Evolutionary conservation across 1,140 invertebrate genomes (phyloP), one percentile per base, ranked within the genome.

Genomic region (Caenorhabditis brenneri): DNA sequence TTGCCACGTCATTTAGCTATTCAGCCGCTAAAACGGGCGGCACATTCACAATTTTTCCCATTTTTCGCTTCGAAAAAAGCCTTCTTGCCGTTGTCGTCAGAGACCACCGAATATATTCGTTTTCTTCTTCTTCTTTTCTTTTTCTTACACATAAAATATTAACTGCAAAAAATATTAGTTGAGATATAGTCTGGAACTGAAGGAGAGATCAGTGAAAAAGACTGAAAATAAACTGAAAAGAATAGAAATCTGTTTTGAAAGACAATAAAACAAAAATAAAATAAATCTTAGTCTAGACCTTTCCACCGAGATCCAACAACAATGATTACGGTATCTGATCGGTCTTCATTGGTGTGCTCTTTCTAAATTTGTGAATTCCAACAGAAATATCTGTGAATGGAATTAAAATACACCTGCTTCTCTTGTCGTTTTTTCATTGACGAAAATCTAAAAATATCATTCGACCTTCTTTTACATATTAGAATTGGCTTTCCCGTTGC

Each of bases 41-140:
- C 22, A 42, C 65, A 74, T 74, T 74, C 65, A 39, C 65, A 74
- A 74, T 74, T 74, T 74, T 19, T 9, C 46, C 65, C 46, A 33
- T 4, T 46, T 74, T 46, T 74, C n/a, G n/a, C 55, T 65, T 65
- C 58, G 15, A 65, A 65, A 65, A 65, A 65, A 36, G 58, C 12
- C 31, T 36, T 65, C 31, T 65, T 65, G 10, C 15, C 15, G 31
- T 65, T n/a, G n/a, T n/a, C 29, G 58, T 65, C 55, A 58, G 24
- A 22, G 65, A 74, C 65, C 65, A 22, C 65, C 65, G 36, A 74
- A 74, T 74, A 74, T 74, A 74, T 74, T 74, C 65, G 65, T 65
- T 33, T 33, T 65, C 31, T 36, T 2, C 39, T 42, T 65, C n/a
- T n/a, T n/a, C n/a, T n/a, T n/a, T n/a, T n/a, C n/a, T n/a, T n/a